Conservation (phyloP, 2,888 invertebrate species). For the Drosophila siamana region DNA sequence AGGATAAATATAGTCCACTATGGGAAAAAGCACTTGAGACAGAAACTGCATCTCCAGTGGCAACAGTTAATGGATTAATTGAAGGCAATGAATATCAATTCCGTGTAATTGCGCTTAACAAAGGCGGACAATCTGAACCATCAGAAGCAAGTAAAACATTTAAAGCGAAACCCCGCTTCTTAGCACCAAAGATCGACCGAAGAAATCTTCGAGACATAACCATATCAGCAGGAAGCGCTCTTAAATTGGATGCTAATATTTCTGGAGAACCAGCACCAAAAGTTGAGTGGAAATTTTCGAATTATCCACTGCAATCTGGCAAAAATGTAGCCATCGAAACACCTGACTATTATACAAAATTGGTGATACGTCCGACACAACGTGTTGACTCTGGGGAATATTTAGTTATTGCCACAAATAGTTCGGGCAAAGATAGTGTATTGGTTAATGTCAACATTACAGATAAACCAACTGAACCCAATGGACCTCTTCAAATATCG, state of each 20-base stretch:
- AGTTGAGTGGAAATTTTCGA: slow-evolving; percentile 96
- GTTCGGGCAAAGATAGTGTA: slow-evolving; percentile 94
- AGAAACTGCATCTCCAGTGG: slow-evolving; percentile 90
- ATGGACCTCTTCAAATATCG: slow-evolving; percentile 94
- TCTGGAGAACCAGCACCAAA: slow-evolving; percentile 98
- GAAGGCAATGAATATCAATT: slow-evolving; percentile 99
- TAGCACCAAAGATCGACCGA: slow-evolving; percentile 98
- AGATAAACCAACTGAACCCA: slow-evolving; percentile 94
- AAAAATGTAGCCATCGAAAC: slow-evolving; percentile 93
- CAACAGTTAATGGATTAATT: slow-evolving; percentile 94
- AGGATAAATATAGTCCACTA: slow-evolving; percentile 95
- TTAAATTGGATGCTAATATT: slow-evolving; percentile 97
- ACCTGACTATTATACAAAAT: slow-evolving; percentile 94
- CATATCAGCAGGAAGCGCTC: slow-evolving; percentile 95
- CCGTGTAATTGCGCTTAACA: slow-evolving; percentile 97
- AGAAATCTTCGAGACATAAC: slow-evolving; percentile 95
- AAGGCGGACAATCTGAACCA: slow-evolving; percentile 96
- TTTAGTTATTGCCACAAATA: slow-evolving; percentile 93
- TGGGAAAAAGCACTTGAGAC: slow-evolving; percentile 97
- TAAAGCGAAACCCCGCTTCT: slow-evolving; percentile 93
- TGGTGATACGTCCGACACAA: slow-evolving; percentile 92
- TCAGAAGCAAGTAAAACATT: slow-evolving; percentile 95
- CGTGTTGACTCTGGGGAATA: slow-evolving; percentile 95
- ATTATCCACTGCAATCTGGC: slow-evolving; percentile 89
- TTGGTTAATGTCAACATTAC: slow-evolving; percentile 93